Percentiles rank a stretch among this genome's conserved stretches.
Evolutionary conservation across 2,113 vertebrate species (phyloP).

Genomic region (Arothron firmamentum): DNA sequence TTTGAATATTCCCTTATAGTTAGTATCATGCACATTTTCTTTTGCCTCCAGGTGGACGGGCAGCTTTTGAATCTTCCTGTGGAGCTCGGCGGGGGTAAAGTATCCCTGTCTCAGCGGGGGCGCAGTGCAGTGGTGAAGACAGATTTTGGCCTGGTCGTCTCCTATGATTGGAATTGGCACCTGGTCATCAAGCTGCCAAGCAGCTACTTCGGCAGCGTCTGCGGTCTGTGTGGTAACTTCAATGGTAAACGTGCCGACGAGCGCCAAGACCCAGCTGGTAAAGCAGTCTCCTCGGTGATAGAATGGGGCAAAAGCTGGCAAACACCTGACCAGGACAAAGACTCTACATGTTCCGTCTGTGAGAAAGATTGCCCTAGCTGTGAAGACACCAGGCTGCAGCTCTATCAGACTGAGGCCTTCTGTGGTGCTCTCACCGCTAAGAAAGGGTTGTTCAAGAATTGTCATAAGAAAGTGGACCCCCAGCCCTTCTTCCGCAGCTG

Average conservation of each 20-base stretch:
- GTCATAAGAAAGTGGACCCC: conserved; percentile 65
- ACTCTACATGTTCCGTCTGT: conserved; percentile 58
- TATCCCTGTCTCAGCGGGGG: conserved; percentile 61
- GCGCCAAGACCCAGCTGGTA: conserved; percentile 45
- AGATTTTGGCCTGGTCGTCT: conserved; percentile 71
- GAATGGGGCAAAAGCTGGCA: conserved; percentile 76
- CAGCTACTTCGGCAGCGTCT: conserved; percentile 67
- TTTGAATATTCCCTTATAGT: conserved; percentile 1
- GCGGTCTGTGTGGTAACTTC: conserved; percentile 84
- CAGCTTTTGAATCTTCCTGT: conserved; percentile 70
- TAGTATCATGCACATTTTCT: neutral
- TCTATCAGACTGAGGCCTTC: conserved; percentile 56
- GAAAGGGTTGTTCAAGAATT: conserved; percentile 61
- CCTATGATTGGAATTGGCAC: conserved; percentile 66
- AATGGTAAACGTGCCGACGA: conserved; percentile 62
- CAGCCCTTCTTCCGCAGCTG: conserved; percentile 64
- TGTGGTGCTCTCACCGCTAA: conserved; percentile 70
- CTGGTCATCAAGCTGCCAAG: conserved; percentile 65
- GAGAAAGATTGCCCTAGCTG: conserved; percentile 60
- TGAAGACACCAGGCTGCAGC: conserved; percentile 13
- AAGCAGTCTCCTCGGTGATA: conserved; percentile 28
- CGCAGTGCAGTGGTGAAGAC: conserved; percentile 52
- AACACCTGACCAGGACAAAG: conserved; percentile 47
- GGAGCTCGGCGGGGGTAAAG: conserved; percentile 2
- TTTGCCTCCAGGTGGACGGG: conserved; percentile 62